Conservation (phyloP, 1,140 invertebrate species). For the Druon quercuslanigerum region DNA sequence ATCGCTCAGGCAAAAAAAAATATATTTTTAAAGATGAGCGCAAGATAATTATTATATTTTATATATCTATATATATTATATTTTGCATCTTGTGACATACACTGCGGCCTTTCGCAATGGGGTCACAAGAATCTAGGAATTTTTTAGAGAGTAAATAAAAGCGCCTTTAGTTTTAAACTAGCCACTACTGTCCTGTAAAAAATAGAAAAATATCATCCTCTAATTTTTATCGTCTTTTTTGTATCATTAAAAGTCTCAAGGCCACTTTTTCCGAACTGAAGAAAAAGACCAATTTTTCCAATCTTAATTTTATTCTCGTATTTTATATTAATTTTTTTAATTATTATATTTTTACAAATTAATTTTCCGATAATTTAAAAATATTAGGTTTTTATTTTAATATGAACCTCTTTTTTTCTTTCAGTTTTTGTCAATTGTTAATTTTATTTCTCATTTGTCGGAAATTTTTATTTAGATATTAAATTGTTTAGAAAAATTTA, state of each 20-base stretch:
- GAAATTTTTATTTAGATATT: neutral
- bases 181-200: neutral
- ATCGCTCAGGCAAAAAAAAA: conserved; percentile 13
- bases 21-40: conserved; percentile 15
- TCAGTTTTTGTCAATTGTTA: neutral
- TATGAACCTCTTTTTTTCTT: neutral
- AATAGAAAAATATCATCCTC: neutral
- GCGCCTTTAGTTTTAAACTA: conserved; percentile 10
- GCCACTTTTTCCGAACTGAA: too few relatives aligned
- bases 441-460: neutral
- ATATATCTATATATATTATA: conserved; percentile 16
- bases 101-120: conserved; percentile 17
- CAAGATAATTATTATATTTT: conserved; percentile 31
- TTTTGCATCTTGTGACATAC: conserved; percentile 23
- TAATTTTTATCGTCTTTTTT: too few relatives aligned
- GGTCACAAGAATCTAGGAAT: conserved; percentile 8
- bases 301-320: too few relatives aligned
- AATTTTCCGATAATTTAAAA: neutral
- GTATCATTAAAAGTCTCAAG: too few relatives aligned
- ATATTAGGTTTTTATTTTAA: neutral
- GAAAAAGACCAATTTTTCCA: too few relatives aligned
- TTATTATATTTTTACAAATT: neutral
- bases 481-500: neutral
- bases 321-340: neutral
- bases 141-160: conserved; percentile 4